phyloP scores from a whole-genome alignment of 2,797 vertebrate species.

The Pseudochromis fuscus region DNA sequence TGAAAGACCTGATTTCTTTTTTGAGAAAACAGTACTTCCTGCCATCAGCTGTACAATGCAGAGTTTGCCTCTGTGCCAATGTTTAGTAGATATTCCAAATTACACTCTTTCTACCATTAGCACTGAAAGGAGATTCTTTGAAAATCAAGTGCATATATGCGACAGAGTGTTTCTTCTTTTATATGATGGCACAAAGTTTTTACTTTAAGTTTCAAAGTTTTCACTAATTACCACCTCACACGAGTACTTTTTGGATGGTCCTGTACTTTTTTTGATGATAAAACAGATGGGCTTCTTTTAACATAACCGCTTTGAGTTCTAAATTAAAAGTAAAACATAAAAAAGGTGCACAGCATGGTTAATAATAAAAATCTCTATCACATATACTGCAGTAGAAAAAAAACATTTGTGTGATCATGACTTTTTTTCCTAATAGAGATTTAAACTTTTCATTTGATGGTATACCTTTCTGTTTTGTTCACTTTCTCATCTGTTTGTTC shows the following conservation, averaged over 20 bases:
- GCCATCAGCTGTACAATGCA: slow-evolving; percentile 14
- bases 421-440: neutral
- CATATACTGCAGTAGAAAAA: neutral
- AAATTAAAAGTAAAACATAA: slow-evolving; percentile 16
- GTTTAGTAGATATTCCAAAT: slow-evolving; percentile 5
- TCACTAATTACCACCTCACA: slow-evolving; percentile 18
- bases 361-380: slow-evolving; percentile 8
- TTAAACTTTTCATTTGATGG: neutral
- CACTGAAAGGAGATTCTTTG: slow-evolving; percentile 12
- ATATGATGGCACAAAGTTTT: slow-evolving; percentile 8
- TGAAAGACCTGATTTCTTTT: slow-evolving; percentile 6
- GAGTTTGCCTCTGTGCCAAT: slow-evolving; percentile 7
- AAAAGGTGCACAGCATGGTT: neutral
- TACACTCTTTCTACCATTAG: neutral
- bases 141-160: neutral
- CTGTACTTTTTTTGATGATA: neutral
- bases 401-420: neutral
- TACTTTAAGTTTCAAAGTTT: slow-evolving; percentile 12
- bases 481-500: slow-evolving; percentile 33
- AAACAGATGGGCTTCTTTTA: slow-evolving; percentile 30
- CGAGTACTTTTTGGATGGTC: slow-evolving; percentile 18
- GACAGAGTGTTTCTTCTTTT: neutral
- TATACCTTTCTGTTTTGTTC: slow-evolving; percentile 8
- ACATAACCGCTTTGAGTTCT: slow-evolving; percentile 7
- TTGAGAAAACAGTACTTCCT: slow-evolving; percentile 7